phyloP scores from a whole-genome alignment of 1,140 invertebrate species.

The Drosophila pseudoobscura region DNA sequence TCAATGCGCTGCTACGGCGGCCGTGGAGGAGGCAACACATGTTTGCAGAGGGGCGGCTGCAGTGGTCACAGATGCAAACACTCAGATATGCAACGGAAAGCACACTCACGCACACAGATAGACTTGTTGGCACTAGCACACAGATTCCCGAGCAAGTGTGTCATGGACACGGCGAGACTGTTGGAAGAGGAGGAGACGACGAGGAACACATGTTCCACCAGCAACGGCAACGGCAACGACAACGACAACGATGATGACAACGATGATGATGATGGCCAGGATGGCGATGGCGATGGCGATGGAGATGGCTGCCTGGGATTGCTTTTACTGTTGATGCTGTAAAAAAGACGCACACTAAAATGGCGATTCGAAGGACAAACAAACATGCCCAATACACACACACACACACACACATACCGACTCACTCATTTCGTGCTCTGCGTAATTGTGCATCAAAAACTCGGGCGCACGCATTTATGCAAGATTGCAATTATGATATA shows the following conservation, averaged over 20 bases:
- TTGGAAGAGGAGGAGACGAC: conserved; percentile 10
- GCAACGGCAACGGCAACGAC: conserved; percentile 13
- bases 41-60: conserved; percentile 28
- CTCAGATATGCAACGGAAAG: conserved; percentile 73
- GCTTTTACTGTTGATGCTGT: conserved; percentile 44
- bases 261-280: conserved; percentile 32
- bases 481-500: conserved; percentile 80
- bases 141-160: conserved; percentile 57
- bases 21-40: conserved; percentile 10
- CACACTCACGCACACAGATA: conserved; percentile 38
- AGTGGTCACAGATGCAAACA: conserved; percentile 68
- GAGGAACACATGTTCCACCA: conserved; percentile 26
- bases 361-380: conserved; percentile 76
- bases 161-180: conserved; percentile 67
- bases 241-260: conserved; percentile 41
- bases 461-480: conserved; percentile 61
- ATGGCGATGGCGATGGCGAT: conserved; percentile 30
- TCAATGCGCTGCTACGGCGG: conserved; percentile 55
- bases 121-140: conserved; percentile 20
- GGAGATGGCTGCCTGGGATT: conserved; percentile 55
- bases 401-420: conserved; percentile 5
- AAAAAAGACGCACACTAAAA: conserved; percentile 73
- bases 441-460: conserved; percentile 62
- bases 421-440: conserved; percentile 24
- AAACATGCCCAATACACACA: conserved; percentile 54